phyloP scores from a whole-genome alignment of 2,888 invertebrate genomes.

The Auanema sp. region DNA sequence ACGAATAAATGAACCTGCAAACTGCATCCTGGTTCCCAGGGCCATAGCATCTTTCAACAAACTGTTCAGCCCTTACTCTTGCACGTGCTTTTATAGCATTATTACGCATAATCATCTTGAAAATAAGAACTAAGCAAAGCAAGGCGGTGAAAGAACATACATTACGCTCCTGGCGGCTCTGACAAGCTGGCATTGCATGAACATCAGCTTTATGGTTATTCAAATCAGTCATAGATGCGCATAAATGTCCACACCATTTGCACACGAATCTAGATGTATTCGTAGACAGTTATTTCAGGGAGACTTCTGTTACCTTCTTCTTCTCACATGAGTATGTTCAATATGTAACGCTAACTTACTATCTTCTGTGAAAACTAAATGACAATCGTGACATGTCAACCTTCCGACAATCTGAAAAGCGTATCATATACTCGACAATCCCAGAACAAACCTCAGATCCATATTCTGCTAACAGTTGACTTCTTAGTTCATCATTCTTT shows the following conservation, averaged over 20 bases:
- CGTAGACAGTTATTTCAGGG: not conserved
- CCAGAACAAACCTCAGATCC: conserved; percentile 34
- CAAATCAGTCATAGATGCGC: conserved; percentile 45
- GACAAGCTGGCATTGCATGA: conserved; percentile 28
- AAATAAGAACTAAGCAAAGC: too few species aligned
- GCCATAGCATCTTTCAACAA: too few species aligned
- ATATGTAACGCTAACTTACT: conserved; percentile 40
- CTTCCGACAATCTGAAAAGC: conserved; percentile 36
- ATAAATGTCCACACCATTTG: conserved; percentile 53
- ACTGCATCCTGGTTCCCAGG: not conserved
- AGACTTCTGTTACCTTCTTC: conserved; percentile 22
- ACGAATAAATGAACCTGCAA: not conserved
- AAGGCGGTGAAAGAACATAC: too few species aligned
- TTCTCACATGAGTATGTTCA: conserved; percentile 40
- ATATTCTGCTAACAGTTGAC: conserved; percentile 34
- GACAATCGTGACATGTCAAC: conserved; percentile 50
- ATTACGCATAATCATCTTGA: too few species aligned
- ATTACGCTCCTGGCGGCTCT: conserved; percentile 3
- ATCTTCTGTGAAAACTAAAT: conserved; percentile 49
- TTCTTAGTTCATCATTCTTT: conserved; percentile 52
- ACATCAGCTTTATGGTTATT: conserved; percentile 55
- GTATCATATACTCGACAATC: conserved; percentile 4
- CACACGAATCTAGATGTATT: conserved; percentile 42
- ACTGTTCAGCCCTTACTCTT: too few species aligned
- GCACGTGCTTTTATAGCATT: too few species aligned